Base-by-base conservation (phyloP, 2,797 vertebrate genomes). In the Catostomus latipinnis region DNA sequence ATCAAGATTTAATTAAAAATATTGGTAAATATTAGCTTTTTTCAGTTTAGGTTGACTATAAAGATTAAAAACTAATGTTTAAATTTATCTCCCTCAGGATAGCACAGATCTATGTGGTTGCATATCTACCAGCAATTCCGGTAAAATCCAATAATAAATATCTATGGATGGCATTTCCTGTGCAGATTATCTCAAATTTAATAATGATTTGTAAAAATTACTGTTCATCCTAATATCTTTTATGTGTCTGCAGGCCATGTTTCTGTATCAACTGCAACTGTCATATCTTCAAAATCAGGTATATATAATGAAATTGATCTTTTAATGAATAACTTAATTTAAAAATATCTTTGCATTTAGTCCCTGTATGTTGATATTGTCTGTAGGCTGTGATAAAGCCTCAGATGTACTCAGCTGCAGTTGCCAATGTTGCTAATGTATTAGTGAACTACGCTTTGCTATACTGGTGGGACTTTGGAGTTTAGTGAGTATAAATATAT, bases 261-360 rank as follows among this genome's bases (percentile, higher is more conserved):
- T 96, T 86, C 86, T 98, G 1, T 90, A 96, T 86, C 91, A 95
- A 49, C 91, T 97, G 58, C 95, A 94, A 86, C 92, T 91, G 1
- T 93, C 94, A 77, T 97, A 97, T 82, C 92, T 98, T 71, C 95
- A 96, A 87, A 97, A 94, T 78, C 96, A 97, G 96, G 96, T 97
- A 82, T 88, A 52, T n/a, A 16, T 4, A 18, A 74, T 46, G 0
- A 34, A 34, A 34, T 34, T 2, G 34, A 46, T 6, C 0, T 56
- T 50, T n/a, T 8, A 48, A 46, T 11, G 5, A 62, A 77, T 16
- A 12, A 1, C 22, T 6, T 6, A 14, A 11, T 8, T 12, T 58
- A 10, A 46, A 60, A 46, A 67, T 1, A 43, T 13, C 3, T 22
- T 13, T 79, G n/a, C 6, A 4, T 57, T 1, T 56, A 43, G 11